Evolutionary conservation across 1,140 invertebrate species (phyloP), one percentile per base, ranked within the genome.

Genomic region (Diachasmimorpha longicaudata): DNA sequence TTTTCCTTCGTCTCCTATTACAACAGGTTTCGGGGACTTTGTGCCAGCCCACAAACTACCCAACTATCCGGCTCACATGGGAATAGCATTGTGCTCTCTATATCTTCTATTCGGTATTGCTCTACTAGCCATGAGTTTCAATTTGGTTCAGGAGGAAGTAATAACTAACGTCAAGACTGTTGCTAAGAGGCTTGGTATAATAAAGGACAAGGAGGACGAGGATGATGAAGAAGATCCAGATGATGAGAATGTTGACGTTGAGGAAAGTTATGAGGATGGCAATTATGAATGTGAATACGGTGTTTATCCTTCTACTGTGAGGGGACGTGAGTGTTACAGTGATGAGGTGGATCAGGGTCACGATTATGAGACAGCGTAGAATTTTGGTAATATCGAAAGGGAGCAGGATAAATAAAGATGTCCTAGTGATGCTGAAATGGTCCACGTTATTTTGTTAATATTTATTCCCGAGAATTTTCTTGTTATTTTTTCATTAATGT

Each of bases 41-140:
- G 96, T 98, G 0, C 97, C 97, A 0, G 96, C 95, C 0, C 95
- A 96, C 85, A 91, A 93, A 16, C 91, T 93, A 4, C 92, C 93
- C 63, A 93, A 36, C 25, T 68, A 39, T n/a, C 31, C 66, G 36
- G 25, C 92, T 0, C 91, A 94, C 79, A 91, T 94, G 77, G 94
- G 95, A 46, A 96, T 99, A 77, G 96, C 97, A 0, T 92, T 99
- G 19, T 97, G 96, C 83, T 96, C 96, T 0, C 86, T 98, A 58
- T 99, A 99, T 90, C 90, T 99, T 73, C 90, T 99, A 13, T 98
- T 98, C 86, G 98, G 98, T 8, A 99, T 99, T 85, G 97, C 98
- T 0, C 90, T 99, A 36, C 88, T 99, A 70, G 98, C 98, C 21
- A 99, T 99, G 98, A 98, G 96, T 83, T 99, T 99, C 89, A 99